phyloP scores from a whole-genome alignment of 2,113 vertebrate species.

The Lipophrys pholis region DNA sequence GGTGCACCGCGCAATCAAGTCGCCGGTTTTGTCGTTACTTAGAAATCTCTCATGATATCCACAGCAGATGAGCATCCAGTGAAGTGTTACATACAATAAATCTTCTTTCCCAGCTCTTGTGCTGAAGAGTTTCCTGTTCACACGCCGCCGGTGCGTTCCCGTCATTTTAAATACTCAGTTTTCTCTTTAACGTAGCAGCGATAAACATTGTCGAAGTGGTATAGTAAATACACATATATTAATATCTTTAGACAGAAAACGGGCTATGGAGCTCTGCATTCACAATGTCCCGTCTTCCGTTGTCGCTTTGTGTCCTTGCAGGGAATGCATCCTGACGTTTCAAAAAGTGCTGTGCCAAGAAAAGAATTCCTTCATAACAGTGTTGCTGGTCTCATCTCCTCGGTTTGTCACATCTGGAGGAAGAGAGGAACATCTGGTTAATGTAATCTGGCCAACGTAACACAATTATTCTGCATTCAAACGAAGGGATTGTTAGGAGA shows the following conservation, averaged over 20 bases:
- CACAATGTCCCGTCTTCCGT: slow-evolving; percentile 41
- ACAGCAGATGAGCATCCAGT: slow-evolving; percentile 75
- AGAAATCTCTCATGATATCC: slow-evolving; percentile 20
- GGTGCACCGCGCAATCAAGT: too few relatives aligned
- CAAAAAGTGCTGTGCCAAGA: slow-evolving; percentile 92
- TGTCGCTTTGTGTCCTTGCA: slow-evolving; percentile 77
- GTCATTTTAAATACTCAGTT: slow-evolving; percentile 51
- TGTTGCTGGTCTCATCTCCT: slow-evolving; percentile 88
- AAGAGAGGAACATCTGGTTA: slow-evolving; percentile 31
- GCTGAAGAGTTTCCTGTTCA: slow-evolving; percentile 60
- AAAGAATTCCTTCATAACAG: slow-evolving; percentile 90
- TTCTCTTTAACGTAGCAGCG: slow-evolving; percentile 75
- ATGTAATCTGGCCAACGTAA: too few relatives aligned
- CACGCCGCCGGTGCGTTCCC: slow-evolving; percentile 64
- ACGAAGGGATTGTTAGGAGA: too few relatives aligned
- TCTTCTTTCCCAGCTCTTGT: slow-evolving; percentile 21
- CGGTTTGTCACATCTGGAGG: slow-evolving; percentile 92
- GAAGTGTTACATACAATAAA: slow-evolving; percentile 57
- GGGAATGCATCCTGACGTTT: slow-evolving; percentile 91
- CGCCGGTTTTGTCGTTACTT: too few relatives aligned
- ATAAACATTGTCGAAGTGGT: slow-evolving; percentile 67
- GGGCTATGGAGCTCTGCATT: slow-evolving; percentile 50
- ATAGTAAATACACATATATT: slow-evolving; percentile 69
- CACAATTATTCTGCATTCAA: too few relatives aligned
- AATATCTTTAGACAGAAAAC: slow-evolving; percentile 56